phyloP scores from a whole-genome alignment of 2,888 invertebrate genomes.

The Priapulus caudatus region DNA sequence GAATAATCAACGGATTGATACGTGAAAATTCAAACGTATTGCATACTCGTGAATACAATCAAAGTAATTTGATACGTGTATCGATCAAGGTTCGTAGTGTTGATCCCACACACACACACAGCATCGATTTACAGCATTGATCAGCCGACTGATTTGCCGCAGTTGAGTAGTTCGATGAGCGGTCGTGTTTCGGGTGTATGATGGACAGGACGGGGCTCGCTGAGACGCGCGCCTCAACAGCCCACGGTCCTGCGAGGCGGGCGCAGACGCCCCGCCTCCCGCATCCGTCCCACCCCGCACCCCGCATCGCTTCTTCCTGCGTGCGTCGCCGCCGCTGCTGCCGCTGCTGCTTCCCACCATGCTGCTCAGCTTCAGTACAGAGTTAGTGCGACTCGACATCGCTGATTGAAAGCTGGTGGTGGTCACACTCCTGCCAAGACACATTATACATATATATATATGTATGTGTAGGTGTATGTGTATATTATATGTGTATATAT shows the following conservation, averaged over 20 bases:
- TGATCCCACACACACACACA: too few species aligned
- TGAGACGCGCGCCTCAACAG: constrained; percentile 92
- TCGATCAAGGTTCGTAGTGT: too few species aligned
- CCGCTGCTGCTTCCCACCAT: not conserved
- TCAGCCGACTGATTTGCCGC: too few species aligned
- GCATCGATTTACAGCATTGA: too few species aligned
- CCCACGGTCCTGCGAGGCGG: constrained; percentile 37
- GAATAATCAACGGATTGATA: too few species aligned
- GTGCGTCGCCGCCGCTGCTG: not conserved
- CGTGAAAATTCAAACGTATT: too few species aligned
- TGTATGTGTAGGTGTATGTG: too few species aligned
- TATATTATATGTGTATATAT: too few species aligned
- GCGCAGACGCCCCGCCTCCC: not conserved
- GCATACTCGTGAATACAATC: too few species aligned
- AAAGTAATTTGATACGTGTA: too few species aligned
- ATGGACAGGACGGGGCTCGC: constrained; percentile 96
- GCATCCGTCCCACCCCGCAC: not conserved
- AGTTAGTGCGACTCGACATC: constrained; percentile 12
- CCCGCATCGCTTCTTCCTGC: not conserved
- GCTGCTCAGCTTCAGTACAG: constrained; percentile 4
- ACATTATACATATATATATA: too few species aligned
- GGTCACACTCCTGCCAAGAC: constrained; percentile 29
- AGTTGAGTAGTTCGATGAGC: constrained; percentile 94
- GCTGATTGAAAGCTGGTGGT: constrained; percentile 27
- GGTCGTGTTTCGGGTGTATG: constrained; percentile 97